Evolutionary conservation across 2,888 invertebrate species (phyloP), one percentile per base, ranked within the genome.

Genomic region (Morinoia aosen): DNA sequence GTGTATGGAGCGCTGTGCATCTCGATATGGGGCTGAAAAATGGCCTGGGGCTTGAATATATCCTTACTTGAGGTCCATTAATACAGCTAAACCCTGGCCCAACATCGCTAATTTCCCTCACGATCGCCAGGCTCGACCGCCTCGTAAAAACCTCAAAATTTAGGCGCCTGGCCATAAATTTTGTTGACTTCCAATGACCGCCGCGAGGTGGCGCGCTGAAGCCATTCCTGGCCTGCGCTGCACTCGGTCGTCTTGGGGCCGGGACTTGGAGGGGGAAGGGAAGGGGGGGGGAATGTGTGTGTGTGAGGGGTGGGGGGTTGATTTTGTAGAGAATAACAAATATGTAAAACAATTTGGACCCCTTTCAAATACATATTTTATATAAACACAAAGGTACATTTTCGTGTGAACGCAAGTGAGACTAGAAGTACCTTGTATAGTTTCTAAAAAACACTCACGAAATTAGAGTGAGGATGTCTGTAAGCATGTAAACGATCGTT

Each of bases 111-210:
- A 90, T 90, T 90, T 90, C 90, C 40, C 90, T 90, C 90, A 90
- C 90, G 90, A 90, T 90, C 90, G 39, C 90, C 39, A 40, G 39
- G 48, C 90, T 90, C 48, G 90, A 90, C 90, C 90, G 90, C 39
- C 90, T 90, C 90, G 90, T 90, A 90, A 90, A 90, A 90, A 90
- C 39, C 90, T 90, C 90, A 90, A 90, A 90, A 90, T 90, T 11
- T 90, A 14, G 48, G 40, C 90, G 16, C 16, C 19, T 19, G 40
- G 90, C 90, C 40, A 90, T 90, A 90, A 90, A 90, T 90, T 90
- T 90, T 39, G 90, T 48, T 39, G 90, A 90, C 90, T 90, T 40
- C 40, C 76, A 76, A 33, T 76, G 76, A 76, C 76, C 76, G 76
- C 76, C 76, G 76, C 76, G 0, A 25, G 76, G 76, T 16, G 76